Evolutionary conservation across 2,797 vertebrate species (phyloP).

Genomic region (Ctenosaura bakeri): DNA sequence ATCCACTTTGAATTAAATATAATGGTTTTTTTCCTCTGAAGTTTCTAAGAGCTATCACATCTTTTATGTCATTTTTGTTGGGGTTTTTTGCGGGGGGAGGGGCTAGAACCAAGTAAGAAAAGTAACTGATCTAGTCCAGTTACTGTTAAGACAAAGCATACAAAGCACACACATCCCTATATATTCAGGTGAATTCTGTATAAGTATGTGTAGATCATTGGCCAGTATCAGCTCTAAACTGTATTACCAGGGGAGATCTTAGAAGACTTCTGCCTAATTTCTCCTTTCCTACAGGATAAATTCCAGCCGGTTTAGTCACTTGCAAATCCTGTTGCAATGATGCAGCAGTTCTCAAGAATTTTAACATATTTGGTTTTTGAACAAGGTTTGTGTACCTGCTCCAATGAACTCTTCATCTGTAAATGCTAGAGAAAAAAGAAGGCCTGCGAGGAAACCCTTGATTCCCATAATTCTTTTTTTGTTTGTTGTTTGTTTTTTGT

Average conservation of each 20-base stretch:
- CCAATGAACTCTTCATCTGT: not conserved
- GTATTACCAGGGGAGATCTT: not conserved
- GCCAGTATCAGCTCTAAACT: not conserved
- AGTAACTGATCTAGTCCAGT: not conserved
- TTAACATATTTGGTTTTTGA: not conserved
- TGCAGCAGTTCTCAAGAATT: not conserved
- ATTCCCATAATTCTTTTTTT: slow-evolving; percentile 43
- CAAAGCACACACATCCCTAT: too few species aligned
- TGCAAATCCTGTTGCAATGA: not conserved
- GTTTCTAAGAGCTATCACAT: not conserved
- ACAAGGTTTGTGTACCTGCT: not conserved
- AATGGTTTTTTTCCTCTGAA: not conserved
- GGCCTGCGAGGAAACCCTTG: slow-evolving; percentile 25
- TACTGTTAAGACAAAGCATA: not conserved
- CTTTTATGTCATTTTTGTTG: not conserved
- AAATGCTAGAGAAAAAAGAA: not conserved
- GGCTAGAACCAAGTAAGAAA: not conserved
- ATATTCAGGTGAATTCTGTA: not conserved
- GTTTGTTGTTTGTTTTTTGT: slow-evolving; percentile 34
- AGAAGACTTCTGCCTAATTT: not conserved
- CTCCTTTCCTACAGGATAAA: not conserved
- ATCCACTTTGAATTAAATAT: not conserved
- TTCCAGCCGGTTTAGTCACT: not conserved
- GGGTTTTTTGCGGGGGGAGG: too few species aligned
- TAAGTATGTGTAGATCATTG: not conserved